Evolutionary conservation across 2,113 vertebrate genomes (phyloP).

Genomic region (Periophthalmodon schlosseri): DNA sequence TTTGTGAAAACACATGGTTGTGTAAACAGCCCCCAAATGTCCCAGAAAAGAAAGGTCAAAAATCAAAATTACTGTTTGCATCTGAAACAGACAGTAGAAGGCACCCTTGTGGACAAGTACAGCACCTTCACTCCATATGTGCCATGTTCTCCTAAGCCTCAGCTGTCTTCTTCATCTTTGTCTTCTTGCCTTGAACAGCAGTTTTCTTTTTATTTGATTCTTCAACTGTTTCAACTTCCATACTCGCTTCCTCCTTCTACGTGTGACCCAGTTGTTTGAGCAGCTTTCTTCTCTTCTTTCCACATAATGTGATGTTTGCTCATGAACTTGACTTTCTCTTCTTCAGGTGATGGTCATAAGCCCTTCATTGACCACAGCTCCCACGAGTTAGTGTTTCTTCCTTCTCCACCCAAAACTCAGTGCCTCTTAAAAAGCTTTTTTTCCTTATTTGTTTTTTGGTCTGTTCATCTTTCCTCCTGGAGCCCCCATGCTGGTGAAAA

Average conservation of each 20-base stretch:
- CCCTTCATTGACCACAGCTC: constrained; percentile 81
- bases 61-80: neutral
- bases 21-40: neutral
- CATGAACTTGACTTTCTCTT: constrained; percentile 85
- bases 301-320: constrained; percentile 87
- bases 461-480: no score
- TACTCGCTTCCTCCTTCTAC: constrained; percentile 70
- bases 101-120: neutral
- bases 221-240: constrained; percentile 60
- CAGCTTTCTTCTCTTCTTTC: constrained; percentile 86
- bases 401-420: constrained; percentile 69
- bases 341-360: constrained; percentile 85
- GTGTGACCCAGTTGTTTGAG: constrained; percentile 83
- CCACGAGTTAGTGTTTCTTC: constrained; percentile 71
- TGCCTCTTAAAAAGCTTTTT: constrained; percentile 85
- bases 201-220: constrained; percentile 40
- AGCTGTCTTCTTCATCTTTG: neutral
- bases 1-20: no score
- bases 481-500: no score
- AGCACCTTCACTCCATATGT: constrained; percentile 37
- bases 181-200: constrained; percentile 17
- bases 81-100: neutral
- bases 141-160: constrained; percentile 48
- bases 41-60: neutral
- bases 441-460: constrained; percentile 65